A percentile compares a stretch with the other conserved stretches of the same genome.
phyloP scores from a whole-genome alignment of 1,140 invertebrate genomes.

The Leptonema lineaticorne region DNA sequence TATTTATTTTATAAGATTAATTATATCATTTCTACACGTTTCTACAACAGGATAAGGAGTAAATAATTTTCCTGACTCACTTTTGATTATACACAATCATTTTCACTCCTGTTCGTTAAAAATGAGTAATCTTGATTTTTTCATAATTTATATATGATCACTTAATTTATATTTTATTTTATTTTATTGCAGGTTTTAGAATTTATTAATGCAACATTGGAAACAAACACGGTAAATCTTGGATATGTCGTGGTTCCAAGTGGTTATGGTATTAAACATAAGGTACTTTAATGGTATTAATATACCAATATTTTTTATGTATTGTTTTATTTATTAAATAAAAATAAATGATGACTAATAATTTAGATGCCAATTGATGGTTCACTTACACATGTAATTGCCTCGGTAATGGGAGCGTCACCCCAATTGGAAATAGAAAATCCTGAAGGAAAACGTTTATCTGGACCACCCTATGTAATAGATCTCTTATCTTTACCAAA shows the following conservation, averaged over 20 bases:
- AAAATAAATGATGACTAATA: constrained; percentile 12
- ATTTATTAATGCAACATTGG: constrained; percentile 63
- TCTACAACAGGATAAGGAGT: no score
- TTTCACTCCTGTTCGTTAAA: no score
- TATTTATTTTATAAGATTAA: no score
- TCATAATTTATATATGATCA: no score
- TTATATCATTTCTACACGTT: no score
- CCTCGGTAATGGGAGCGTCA: constrained; percentile 65
- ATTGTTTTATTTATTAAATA: no score
- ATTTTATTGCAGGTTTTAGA: constrained; percentile 59
- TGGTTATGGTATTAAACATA: constrained; percentile 50
- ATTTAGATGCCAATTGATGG: constrained; percentile 63
- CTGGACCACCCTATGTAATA: constrained; percentile 55
- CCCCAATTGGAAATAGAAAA: constrained; percentile 56
- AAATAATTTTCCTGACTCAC: no score
- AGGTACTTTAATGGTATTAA: constrained; percentile 46
- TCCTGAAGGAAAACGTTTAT: constrained; percentile 51
- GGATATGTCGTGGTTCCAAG: constrained; percentile 50
- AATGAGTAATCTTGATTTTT: no score
- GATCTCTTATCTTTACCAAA: constrained; percentile 63
- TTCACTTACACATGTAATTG: constrained; percentile 65
- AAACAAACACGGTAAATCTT: constrained; percentile 62
- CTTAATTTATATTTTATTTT: no score
- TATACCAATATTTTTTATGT: not conserved
- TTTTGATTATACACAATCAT: no score